A percentile compares a stretch with the other conserved stretches of the same genome.
Evolutionary conservation across 2,797 vertebrate species (phyloP).

Genomic region (Numenius phaeopus): DNA sequence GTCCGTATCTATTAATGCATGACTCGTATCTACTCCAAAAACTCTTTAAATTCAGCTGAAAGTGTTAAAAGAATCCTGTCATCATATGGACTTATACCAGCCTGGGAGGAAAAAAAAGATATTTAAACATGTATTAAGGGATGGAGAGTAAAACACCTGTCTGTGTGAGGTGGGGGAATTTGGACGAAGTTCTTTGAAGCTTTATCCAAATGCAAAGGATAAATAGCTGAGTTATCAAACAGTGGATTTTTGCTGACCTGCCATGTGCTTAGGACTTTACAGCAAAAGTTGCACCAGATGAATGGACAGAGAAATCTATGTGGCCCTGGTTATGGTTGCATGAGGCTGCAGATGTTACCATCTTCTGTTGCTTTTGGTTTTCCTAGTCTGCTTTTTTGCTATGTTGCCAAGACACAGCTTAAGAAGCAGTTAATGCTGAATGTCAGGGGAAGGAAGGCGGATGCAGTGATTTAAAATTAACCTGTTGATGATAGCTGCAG

Average conservation of each 20-base stretch:
- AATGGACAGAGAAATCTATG: not conserved
- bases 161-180: not conserved
- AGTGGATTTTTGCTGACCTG: not conserved
- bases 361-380: not conserved
- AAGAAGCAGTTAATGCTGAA: not conserved
- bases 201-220: not conserved
- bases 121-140: not conserved
- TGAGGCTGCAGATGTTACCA: not conserved
- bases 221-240: not conserved
- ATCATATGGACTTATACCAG: not conserved
- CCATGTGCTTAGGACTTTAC: not conserved
- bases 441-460: not conserved
- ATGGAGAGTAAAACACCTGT: not conserved
- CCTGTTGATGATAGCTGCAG: not conserved
- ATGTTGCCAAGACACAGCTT: not conserved
- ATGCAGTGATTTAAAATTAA: not conserved
- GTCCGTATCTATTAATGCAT: not conserved
- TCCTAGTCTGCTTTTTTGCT: not conserved
- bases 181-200: not conserved
- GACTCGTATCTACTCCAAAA: not conserved
- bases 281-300: not conserved
- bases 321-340: not conserved
- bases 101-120: not conserved
- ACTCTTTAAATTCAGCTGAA: not conserved
- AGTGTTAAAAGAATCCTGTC: not conserved